phyloP scores from a whole-genome alignment of 2,113 vertebrate species.

The Nerophis lumbriciformis region DNA sequence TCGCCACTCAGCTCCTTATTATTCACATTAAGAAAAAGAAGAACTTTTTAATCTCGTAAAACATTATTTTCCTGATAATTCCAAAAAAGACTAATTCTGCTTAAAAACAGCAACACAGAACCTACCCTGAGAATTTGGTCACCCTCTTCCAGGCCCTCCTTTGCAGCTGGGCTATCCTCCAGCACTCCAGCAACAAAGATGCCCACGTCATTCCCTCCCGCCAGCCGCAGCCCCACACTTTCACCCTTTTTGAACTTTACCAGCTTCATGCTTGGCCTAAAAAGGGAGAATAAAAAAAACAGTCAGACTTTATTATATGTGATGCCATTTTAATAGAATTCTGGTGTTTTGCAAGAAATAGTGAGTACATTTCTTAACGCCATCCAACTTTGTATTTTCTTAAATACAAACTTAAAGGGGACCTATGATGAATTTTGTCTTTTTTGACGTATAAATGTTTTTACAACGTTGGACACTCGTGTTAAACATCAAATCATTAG shows the following conservation, averaged over 20 bases:
- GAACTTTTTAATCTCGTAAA: background rate
- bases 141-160: conserved; percentile 97
- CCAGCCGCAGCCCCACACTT: conserved; percentile 94
- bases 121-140: conserved; percentile 98
- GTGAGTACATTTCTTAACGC: conserved; percentile 1
- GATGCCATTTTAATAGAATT: conserved; percentile 7
- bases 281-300: conserved; percentile 9
- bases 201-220: conserved; percentile 96
- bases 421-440: too few species aligned
- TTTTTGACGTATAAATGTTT: too few species aligned
- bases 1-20: background rate
- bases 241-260: conserved; percentile 99
- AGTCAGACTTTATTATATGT: conserved; percentile 14
- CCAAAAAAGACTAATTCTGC: background rate
- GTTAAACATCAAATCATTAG: too few species aligned
- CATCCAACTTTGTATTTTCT: conserved; percentile 12
- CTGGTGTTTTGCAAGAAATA: conserved; percentile 8
- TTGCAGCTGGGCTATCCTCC: conserved; percentile 95
- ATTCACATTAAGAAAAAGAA: background rate
- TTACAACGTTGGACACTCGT: too few species aligned
- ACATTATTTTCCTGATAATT: background rate
- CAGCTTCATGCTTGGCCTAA: conserved; percentile 97
- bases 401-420: background rate
- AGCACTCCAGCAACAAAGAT: conserved; percentile 98
- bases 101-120: background rate